A percentile compares a stretch with the other conserved stretches of the same genome.
Conservation (phyloP, 2,797 vertebrate species). For the Fundulus diaphanus region DNA sequence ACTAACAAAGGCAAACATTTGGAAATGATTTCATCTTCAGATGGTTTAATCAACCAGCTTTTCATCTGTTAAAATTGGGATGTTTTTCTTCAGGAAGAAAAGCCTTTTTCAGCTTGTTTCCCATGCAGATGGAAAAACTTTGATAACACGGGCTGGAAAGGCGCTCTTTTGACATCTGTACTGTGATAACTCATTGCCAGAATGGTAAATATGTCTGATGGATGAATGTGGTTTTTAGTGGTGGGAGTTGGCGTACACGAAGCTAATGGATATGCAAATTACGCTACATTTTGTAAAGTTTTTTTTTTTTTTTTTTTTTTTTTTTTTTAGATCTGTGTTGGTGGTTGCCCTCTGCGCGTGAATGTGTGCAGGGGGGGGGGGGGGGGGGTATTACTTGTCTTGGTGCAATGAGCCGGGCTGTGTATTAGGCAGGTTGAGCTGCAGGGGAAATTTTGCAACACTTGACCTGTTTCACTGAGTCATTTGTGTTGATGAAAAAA, state of each 20-base stretch:
- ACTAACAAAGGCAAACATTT: slow-evolving; percentile 14
- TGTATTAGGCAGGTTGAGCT: slow-evolving; percentile 85
- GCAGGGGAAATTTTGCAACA: slow-evolving; percentile 83
- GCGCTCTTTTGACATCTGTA: slow-evolving; percentile 22
- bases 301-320: too few species aligned
- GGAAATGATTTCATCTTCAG: slow-evolving; percentile 23
- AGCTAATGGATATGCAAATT: slow-evolving; percentile 40
- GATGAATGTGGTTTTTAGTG: slow-evolving; percentile 24
- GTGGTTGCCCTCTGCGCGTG: slow-evolving; percentile 35
- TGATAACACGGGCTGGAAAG: slow-evolving; percentile 22
- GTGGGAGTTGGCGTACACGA: slow-evolving; percentile 26
- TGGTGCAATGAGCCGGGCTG: slow-evolving; percentile 75
- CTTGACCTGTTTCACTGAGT: slow-evolving; percentile 87
- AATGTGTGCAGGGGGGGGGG: too few species aligned
- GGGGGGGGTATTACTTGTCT: slow-evolving; percentile 71
- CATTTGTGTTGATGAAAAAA: slow-evolving; percentile 74
- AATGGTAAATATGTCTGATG: slow-evolving; percentile 14
- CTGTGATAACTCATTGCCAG: slow-evolving; percentile 9
- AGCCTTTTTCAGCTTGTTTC: slow-evolving; percentile 13
- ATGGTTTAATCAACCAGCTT: slow-evolving; percentile 23
- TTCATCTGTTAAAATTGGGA: slow-evolving; percentile 14
- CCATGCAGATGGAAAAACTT: slow-evolving; percentile 8
- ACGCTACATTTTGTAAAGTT: slow-evolving; percentile 24
- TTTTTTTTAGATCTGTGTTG: slow-evolving; percentile 43
- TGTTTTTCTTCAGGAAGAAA: slow-evolving; percentile 19